Evolutionary conservation across 2,113 vertebrate genomes (phyloP).

Genomic region (Actenoides lindsayi): DNA sequence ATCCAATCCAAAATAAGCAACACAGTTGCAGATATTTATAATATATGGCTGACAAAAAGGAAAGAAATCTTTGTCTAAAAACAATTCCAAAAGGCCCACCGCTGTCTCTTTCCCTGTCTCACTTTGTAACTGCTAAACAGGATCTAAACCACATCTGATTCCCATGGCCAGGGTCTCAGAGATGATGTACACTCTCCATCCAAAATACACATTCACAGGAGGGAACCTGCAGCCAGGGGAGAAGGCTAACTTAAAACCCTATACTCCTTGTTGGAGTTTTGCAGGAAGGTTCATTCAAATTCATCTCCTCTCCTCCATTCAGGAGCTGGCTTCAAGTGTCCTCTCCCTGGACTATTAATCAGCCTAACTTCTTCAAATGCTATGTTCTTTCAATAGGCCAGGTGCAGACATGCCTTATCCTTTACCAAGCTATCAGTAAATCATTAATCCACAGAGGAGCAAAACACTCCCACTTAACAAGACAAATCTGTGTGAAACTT

Average conservation of each 20-base stretch:
- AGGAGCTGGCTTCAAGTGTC: background rate
- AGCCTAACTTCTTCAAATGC: conserved; percentile 5
- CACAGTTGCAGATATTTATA: background rate
- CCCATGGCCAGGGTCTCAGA: background rate
- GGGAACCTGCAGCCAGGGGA: background rate
- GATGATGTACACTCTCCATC: background rate
- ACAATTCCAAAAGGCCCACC: background rate
- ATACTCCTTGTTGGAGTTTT: background rate
- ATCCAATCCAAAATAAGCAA: background rate
- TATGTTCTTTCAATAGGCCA: background rate
- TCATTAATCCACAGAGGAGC: background rate
- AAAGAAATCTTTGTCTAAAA: background rate
- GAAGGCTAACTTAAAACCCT: background rate
- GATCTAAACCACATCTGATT: background rate
- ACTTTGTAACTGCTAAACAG: background rate
- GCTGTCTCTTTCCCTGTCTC: background rate
- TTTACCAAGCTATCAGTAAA: conserved; percentile 8
- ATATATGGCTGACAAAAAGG: background rate
- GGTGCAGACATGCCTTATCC: background rate
- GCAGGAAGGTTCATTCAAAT: background rate
- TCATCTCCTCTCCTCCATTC: background rate
- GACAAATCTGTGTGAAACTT: background rate
- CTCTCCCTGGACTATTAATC: background rate
- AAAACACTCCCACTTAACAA: background rate
- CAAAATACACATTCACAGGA: background rate